Conservation (phyloP, 2,888 invertebrate species). For the Azorinus chamasolen region DNA sequence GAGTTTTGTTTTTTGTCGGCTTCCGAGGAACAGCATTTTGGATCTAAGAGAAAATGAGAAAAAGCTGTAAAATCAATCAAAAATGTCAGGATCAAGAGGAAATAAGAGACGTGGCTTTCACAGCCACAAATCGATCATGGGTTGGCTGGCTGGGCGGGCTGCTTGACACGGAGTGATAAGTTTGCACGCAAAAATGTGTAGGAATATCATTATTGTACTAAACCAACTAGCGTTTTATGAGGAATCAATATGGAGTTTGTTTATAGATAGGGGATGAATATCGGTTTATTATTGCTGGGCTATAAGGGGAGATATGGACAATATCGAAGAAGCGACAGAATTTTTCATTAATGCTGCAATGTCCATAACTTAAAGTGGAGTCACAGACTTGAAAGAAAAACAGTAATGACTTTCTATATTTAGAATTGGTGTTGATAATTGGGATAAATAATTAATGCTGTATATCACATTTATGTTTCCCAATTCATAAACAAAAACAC, state of each 20-base stretch:
- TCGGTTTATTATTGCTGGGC: too few species aligned
- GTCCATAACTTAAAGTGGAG: too few species aligned
- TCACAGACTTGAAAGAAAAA: too few species aligned
- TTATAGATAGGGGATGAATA: too few species aligned
- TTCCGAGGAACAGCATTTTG: conserved; percentile 22
- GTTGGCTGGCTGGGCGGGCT: neutral
- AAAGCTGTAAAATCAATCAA: conserved; percentile 38
- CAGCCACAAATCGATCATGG: conserved; percentile 7
- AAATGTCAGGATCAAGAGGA: conserved; percentile 19
- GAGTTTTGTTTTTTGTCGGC: conserved; percentile 38
- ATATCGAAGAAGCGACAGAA: too few species aligned
- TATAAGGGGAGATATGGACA: too few species aligned
- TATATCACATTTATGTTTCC: too few species aligned
- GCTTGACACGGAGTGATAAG: conserved; percentile 10
- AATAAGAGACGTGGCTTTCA: conserved; percentile 24
- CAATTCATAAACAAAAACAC: too few species aligned
- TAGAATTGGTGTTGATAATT: too few species aligned
- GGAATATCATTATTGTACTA: conserved; percentile 5
- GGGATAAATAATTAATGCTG: too few species aligned
- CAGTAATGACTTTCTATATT: too few species aligned
- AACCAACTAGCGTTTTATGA: neutral
- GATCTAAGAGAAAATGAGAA: conserved; percentile 31
- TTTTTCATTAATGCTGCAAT: too few species aligned
- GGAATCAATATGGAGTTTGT: conserved; percentile 5
- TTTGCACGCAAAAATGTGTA: neutral